Conservation (phyloP, 2,797 vertebrate species). For the Bovichtus variegatus region DNA sequence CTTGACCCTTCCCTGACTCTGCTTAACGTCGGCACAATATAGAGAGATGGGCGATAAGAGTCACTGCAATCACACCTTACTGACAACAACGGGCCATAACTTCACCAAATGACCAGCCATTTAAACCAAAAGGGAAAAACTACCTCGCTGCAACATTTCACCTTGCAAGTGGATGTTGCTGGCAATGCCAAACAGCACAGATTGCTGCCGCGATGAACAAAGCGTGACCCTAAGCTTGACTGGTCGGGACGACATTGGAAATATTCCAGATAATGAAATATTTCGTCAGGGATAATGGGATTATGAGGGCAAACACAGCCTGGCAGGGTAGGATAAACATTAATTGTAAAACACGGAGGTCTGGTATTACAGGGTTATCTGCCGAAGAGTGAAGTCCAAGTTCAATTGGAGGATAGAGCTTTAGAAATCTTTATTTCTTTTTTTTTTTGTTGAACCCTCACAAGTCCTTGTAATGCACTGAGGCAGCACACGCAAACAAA, state of each 20-base stretch:
- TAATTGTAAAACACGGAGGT: slow-evolving; percentile 56
- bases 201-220: slow-evolving; percentile 33
- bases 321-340: slow-evolving; percentile 64
- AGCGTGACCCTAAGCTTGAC: slow-evolving; percentile 50
- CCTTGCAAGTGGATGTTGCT: slow-evolving; percentile 47
- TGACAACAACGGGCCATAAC: slow-evolving; percentile 76
- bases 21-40: slow-evolving; percentile 70
- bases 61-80: slow-evolving; percentile 71
- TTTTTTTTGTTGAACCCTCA: slow-evolving; percentile 21
- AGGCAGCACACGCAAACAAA: slow-evolving; percentile 63
- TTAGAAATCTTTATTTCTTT: slow-evolving; percentile 42
- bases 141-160: slow-evolving; percentile 48
- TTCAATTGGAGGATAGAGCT: slow-evolving; percentile 60
- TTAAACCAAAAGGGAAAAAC: slow-evolving; percentile 59
- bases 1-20: slow-evolving; percentile 79
- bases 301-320: slow-evolving; percentile 63
- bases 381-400: slow-evolving; percentile 41
- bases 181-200: slow-evolving; percentile 27
- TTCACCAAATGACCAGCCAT: slow-evolving; percentile 62
- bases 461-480: slow-evolving; percentile 64
- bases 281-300: slow-evolving; percentile 74
- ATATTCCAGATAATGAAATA: slow-evolving; percentile 70
- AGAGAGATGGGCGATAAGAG: slow-evolving; percentile 74
- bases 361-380: slow-evolving; percentile 71
- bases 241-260: slow-evolving; percentile 44